These are phyloP conservation scores for Apotomis betuletana DNA, from an alignment of 2,888 invertebrate genomes.

Conservation along the genomic window DNA sequence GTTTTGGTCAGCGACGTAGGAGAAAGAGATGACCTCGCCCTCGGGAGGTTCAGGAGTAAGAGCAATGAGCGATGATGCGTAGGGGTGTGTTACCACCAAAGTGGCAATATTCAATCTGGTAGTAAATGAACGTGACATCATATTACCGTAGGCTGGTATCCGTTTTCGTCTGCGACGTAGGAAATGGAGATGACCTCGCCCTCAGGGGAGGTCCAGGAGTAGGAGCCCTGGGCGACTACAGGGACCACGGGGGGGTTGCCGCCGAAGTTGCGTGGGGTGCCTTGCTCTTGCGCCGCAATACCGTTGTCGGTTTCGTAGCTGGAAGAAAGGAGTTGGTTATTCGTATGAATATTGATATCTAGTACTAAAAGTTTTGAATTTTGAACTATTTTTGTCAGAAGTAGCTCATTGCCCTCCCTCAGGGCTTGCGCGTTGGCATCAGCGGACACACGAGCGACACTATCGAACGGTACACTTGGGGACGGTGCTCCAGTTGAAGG, in stretches of 20 bases:
- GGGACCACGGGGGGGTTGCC: constrained; percentile 67
- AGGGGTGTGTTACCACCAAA: too few species aligned
- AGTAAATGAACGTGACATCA: not conserved
- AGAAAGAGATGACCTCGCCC: too few species aligned
- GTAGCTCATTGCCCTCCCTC: constrained; percentile 67
- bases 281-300: constrained; percentile 84
- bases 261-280: constrained; percentile 79
- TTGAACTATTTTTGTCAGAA: too few species aligned
- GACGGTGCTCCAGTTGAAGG: constrained; percentile 14
- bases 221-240: constrained; percentile 79
- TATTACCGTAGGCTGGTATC: constrained; percentile 81
- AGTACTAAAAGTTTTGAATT: too few species aligned
- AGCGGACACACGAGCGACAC: constrained; percentile 40
- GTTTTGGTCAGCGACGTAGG: too few species aligned
- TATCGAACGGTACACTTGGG: constrained; percentile 20
- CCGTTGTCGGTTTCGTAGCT: constrained; percentile 86
- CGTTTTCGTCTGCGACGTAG: constrained; percentile 87
- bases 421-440: constrained; percentile 63
- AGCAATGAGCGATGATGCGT: too few species aligned
- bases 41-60: too few species aligned
- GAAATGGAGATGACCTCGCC: constrained; percentile 83
- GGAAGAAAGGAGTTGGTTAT: constrained; percentile 40
- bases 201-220: constrained; percentile 84
- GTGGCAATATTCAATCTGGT: too few species aligned
- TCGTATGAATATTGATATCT: not conserved